These are phyloP conservation scores for Drosophila nr. fundita DNA, from an alignment of 2,888 invertebrate species.

Conservation along the genomic window DNA sequence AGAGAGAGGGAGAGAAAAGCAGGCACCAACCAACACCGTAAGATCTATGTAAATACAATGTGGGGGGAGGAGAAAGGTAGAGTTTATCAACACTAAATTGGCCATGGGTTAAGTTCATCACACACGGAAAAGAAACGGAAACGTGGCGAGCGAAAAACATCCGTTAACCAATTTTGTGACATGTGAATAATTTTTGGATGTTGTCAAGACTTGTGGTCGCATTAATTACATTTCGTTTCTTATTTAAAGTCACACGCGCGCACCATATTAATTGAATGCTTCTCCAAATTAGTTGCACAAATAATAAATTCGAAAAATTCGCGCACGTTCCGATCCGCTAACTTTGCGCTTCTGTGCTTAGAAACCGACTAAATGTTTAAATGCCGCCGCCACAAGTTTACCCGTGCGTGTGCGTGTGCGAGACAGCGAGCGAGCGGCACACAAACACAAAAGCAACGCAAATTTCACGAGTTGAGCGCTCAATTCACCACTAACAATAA, in stretches of 20 bases:
- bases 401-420: conserved; percentile 15
- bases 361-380: conserved; percentile 58
- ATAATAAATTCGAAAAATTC: conserved; percentile 36
- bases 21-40: conserved; percentile 47
- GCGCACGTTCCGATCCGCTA: conserved; percentile 17
- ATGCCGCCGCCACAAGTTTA: conserved; percentile 29
- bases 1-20: conserved; percentile 22
- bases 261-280: conserved; percentile 15
- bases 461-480: conserved; percentile 15
- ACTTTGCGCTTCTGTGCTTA: conserved; percentile 45
- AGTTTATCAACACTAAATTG: conserved; percentile 41
- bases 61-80: neutral
- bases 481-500: conserved; percentile 41
- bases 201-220: conserved; percentile 1
- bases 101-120: conserved; percentile 42
- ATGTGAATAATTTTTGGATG: conserved; percentile 19
- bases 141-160: conserved; percentile 44
- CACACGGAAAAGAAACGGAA: conserved; percentile 14
- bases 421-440: conserved; percentile 41
- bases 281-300: conserved; percentile 42
- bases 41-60: conserved; percentile 12
- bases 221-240: conserved; percentile 17
- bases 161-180: conserved; percentile 40
- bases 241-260: conserved; percentile 17
- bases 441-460: conserved; percentile 8